Evolutionary conservation across 2,797 vertebrate genomes (phyloP), one percentile per base, ranked within the genome.

Genomic region (Neomorphus geoffroyi): DNA sequence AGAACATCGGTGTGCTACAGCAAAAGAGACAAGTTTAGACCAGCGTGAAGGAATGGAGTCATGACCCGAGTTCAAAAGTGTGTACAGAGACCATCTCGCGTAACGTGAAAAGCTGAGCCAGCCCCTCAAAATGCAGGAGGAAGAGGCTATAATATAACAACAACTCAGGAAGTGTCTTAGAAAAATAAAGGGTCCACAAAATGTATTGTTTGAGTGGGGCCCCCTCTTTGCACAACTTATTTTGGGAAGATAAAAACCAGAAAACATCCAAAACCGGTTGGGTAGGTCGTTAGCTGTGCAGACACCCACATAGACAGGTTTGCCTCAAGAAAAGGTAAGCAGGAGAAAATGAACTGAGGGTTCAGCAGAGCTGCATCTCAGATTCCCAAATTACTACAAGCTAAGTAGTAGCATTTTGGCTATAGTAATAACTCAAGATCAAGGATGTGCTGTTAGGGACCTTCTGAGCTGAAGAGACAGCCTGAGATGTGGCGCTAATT

Each of bases 401-500:
- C 18, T 32, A 74, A 71, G 33, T 6, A 65, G 13, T 12, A 86
- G 58, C 51, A 89, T 95, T 61, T 91, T 72, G 48, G 90, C 62
- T 50, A 56, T 6, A 65, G 82, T 43, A 94, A 92, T 45, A 88
- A 66, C 53, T 71, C 54, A 35, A 64, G 92, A 92, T 77, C 73
- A 87, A 93, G 93, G 86, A 88, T 94, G 48, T 37, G 58, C 51
- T 45, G 51, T 79, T 32, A 80, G 81, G 88, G 82, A 67, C 81
- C 56, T 95, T 65, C 2, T 7, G 70, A 87, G 53, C 71, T 35
- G 81, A 92, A 53, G 70, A 65, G 93, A 90, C 57, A 94, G 83
- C 18, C 71, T 67, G 64, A 83, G 43, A 85, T 41, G 71, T 32
- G 61, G 60, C 88, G 85, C 43, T 80, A 9, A 1, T 78, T 89